phyloP scores from a whole-genome alignment of 2,888 invertebrate species.

The Cyrtodaria siliqua region DNA sequence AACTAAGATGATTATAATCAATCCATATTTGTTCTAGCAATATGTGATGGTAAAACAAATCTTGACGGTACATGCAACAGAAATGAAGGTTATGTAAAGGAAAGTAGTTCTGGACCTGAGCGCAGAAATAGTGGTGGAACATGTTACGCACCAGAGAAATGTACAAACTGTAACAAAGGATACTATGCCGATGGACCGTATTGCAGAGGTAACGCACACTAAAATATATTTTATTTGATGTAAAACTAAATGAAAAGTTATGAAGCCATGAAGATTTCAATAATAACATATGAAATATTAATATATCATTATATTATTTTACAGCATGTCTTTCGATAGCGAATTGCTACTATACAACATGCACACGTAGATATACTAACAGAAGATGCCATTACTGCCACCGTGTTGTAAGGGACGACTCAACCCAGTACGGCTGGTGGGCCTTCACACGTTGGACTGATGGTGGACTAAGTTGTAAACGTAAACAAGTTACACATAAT shows the following conservation, averaged over 20 bases:
- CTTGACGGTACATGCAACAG: constrained; percentile 1
- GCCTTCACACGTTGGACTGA: constrained; percentile 37
- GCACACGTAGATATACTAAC: constrained; percentile 17
- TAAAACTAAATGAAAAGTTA: too few species aligned
- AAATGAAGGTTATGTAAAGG: constrained; percentile 13
- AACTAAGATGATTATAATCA: too few species aligned
- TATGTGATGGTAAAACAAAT: constrained; percentile 40
- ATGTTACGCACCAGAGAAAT: constrained; percentile 30
- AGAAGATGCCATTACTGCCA: constrained; percentile 42
- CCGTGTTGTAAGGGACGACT: constrained; percentile 25
- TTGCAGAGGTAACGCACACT: constrained; percentile 54
- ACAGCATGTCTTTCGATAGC: constrained; percentile 39
- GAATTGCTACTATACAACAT: constrained; percentile 29
- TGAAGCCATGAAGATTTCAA: too few species aligned
- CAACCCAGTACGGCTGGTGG: constrained; percentile 22
- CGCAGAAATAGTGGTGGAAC: constrained; percentile 41
- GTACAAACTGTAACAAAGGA: constrained; percentile 49
- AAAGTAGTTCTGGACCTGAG: constrained; percentile 1
- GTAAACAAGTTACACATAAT: too few species aligned
- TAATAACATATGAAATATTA: too few species aligned
- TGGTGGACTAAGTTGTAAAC: constrained; percentile 12
- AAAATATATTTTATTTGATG: too few species aligned
- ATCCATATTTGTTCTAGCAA: too few species aligned
- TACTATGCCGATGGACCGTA: constrained; percentile 43
- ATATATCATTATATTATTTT: too few species aligned